Evolutionary conservation across 2,113 vertebrate species (phyloP).

Genomic region (Sisor rabdophorus): DNA sequence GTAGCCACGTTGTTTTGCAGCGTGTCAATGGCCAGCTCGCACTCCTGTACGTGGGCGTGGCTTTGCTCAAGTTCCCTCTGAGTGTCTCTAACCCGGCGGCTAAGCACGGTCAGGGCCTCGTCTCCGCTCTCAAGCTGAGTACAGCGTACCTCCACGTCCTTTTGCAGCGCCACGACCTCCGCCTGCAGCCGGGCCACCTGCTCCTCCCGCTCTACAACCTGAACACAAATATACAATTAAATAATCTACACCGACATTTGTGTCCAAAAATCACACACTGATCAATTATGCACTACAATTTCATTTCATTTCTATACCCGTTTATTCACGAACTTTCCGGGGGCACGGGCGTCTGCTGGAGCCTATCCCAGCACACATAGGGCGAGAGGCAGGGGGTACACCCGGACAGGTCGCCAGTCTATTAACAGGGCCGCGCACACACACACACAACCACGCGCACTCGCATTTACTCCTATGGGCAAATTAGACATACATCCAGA

Average conservation of each 20-base stretch:
- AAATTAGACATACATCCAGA: no score
- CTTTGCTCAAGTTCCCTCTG: constrained; percentile 58
- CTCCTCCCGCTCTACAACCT: constrained; percentile 50
- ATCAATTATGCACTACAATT: no score
- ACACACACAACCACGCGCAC: no score
- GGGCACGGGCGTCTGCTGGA: no score
- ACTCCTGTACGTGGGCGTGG: constrained; percentile 58
- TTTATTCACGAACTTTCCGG: no score
- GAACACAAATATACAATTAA: constrained; percentile 20
- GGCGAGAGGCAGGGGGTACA: no score
- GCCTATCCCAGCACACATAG: no score
- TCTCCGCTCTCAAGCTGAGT: constrained; percentile 60
- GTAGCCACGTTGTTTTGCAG: constrained; percentile 59
- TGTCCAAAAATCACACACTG: not conserved
- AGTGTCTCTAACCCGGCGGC: constrained; percentile 60
- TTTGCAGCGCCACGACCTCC: constrained; percentile 47
- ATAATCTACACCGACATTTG: constrained; percentile 10
- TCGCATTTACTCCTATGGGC: no score
- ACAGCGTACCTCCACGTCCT: constrained; percentile 55
- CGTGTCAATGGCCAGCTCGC: constrained; percentile 60
- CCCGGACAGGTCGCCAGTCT: no score
- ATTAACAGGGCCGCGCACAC: no score
- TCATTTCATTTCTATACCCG: no score
- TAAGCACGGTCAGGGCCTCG: constrained; percentile 54
- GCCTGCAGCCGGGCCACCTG: constrained; percentile 49